These are phyloP conservation scores for Myotis davidii DNA, from an alignment of 2,113 vertebrate species.

Conservation along the genomic window DNA sequence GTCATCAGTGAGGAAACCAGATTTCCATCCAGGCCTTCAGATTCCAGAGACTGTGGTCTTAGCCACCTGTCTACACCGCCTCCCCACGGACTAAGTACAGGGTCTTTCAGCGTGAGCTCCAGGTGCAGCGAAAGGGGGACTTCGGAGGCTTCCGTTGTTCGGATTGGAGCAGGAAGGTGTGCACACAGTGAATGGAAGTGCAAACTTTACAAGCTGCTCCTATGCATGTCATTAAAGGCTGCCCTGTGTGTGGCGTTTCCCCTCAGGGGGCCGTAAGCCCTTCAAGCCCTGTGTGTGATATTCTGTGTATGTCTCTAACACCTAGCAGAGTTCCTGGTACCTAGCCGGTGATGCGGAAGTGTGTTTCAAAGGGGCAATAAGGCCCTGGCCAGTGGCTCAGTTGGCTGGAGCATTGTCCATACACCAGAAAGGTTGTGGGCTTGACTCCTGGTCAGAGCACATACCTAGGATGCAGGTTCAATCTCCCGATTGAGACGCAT, in stretches of 20 bases:
- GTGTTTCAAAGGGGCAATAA: neutral
- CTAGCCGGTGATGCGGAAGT: neutral
- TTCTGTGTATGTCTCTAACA: neutral
- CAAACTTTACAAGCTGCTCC: neutral
- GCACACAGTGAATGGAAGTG: neutral
- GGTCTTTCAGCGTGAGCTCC: neutral
- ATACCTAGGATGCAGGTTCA: neutral
- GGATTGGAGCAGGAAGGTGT: neutral
- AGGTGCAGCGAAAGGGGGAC: neutral
- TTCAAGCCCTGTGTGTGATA: no score
- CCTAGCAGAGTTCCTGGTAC: neutral
- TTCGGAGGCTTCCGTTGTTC: neutral
- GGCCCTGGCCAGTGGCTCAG: neutral
- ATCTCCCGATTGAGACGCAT: neutral
- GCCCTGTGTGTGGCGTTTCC: neutral
- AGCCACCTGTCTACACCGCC: neutral
- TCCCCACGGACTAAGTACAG: neutral
- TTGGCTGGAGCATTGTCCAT: neutral
- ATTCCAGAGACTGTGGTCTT: neutral
- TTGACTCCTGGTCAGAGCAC: neutral
- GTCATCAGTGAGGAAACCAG: neutral
- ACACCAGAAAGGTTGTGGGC: neutral
- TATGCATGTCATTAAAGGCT: accelerated
- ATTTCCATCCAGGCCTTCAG: neutral
- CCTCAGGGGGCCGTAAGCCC: accelerated